These are phyloP conservation scores for Parauchenoglanis ngamensis DNA, from an alignment of 2,797 vertebrate genomes.

Conservation along the genomic window DNA sequence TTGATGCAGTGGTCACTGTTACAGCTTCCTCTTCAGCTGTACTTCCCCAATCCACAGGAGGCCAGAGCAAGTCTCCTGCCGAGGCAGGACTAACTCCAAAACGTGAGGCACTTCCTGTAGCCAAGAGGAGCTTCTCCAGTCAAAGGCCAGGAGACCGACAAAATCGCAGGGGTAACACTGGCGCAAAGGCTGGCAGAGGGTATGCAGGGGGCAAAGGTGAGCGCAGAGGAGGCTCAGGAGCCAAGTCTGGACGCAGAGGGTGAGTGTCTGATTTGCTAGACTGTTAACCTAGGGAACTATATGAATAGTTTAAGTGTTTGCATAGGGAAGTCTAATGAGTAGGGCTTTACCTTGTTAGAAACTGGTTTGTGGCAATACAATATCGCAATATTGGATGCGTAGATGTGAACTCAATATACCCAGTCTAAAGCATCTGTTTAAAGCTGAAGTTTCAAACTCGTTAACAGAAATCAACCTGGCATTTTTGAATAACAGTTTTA, in stretches of 20 bases:
- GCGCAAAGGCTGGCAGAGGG: constrained; percentile 86
- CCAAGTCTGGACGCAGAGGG: constrained; percentile 90
- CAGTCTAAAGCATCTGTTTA: not conserved
- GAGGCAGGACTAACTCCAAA: constrained; percentile 77
- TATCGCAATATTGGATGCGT: not conserved
- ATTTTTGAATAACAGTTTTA: not conserved
- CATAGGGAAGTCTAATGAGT: not conserved
- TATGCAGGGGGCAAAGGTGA: constrained; percentile 90
- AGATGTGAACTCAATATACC: not conserved
- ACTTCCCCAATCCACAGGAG: constrained; percentile 63
- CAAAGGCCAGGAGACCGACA: constrained; percentile 92
- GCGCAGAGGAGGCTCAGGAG: constrained; percentile 83
- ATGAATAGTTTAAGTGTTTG: not conserved
- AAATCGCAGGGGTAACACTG: constrained; percentile 88
- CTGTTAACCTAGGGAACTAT: not conserved
- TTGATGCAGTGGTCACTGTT: constrained; percentile 68
- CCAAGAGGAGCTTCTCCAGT: constrained; percentile 96
- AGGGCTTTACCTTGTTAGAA: not conserved
- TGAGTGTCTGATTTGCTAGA: constrained; percentile 71
- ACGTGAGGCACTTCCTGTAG: constrained; percentile 83
- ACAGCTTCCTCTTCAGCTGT: constrained; percentile 50
- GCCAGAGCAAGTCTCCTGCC: constrained; percentile 71
- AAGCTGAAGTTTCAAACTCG: not conserved
- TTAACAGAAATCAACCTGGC: not conserved
- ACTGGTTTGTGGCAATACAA: not conserved